A percentile compares a stretch with the other conserved stretches of the same genome.
phyloP scores from a whole-genome alignment of 2,113 vertebrate species.

The Actinemys pallida region DNA sequence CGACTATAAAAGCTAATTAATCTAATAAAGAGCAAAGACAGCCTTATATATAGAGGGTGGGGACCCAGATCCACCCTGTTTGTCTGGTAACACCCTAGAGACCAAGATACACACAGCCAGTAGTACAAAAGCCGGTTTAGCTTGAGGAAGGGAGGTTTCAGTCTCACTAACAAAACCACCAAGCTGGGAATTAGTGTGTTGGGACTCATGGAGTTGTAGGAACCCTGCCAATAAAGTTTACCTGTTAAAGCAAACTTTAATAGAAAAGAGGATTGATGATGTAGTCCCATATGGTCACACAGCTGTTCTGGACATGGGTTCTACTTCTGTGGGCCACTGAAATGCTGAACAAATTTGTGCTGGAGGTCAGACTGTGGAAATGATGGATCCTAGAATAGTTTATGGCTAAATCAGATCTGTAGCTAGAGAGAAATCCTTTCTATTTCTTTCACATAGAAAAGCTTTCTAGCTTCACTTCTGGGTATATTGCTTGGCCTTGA shows the following conservation, averaged over 20 bases:
- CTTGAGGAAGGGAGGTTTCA: background rate
- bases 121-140: background rate
- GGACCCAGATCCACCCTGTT: background rate
- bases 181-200: background rate
- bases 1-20: background rate
- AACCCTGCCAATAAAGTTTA: background rate
- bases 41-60: background rate
- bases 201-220: background rate
- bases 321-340: background rate
- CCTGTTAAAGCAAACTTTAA: background rate
- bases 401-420: background rate
- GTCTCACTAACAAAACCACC: too few relatives aligned
- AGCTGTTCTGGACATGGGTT: background rate
- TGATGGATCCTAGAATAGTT: background rate
- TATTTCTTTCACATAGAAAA: background rate
- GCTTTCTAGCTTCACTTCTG: background rate
- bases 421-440: background rate
- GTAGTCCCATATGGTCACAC: background rate
- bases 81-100: background rate
- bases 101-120: background rate
- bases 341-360: background rate
- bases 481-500: accelerated
- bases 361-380: background rate
- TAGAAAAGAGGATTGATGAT: background rate
- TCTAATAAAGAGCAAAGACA: background rate